Conservation (phyloP, 2,888 invertebrate species). For the Plebejus anna region DNA sequence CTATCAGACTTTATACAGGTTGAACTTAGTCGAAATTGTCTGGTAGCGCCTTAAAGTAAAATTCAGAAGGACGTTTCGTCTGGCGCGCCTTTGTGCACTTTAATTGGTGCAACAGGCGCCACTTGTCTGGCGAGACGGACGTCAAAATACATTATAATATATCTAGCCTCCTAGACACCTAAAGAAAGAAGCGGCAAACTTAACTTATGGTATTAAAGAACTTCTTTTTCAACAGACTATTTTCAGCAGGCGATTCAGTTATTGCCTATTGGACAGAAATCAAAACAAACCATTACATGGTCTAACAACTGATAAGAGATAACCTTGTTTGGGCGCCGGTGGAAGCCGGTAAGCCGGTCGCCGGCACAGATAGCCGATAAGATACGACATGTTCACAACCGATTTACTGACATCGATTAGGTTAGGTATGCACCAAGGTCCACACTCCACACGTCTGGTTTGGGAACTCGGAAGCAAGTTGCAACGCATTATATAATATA, state of each 20-base stretch:
- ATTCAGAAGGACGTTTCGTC: conserved; percentile 14
- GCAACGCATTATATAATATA: no score
- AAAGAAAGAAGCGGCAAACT: background rate
- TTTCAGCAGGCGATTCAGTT: background rate
- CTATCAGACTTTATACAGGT: no score
- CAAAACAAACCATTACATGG: background rate
- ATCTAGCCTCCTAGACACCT: background rate
- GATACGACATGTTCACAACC: conserved; percentile 3
- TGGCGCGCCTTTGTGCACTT: conserved; percentile 4
- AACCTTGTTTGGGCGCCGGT: conserved; percentile 8
- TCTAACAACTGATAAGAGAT: conserved; percentile 11
- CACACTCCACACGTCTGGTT: background rate
- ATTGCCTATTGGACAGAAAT: background rate
- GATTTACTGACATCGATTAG: background rate
- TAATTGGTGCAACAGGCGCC: conserved; percentile 9
- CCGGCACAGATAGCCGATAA: conserved; percentile 2
- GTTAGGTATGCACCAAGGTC: background rate
- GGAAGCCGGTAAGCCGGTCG: background rate
- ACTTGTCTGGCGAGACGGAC: conserved; percentile 11
- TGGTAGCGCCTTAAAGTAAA: background rate
- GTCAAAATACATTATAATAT: background rate
- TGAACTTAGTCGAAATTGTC: no score
- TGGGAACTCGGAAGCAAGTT: no score
- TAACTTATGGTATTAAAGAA: no score
- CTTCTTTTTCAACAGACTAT: background rate